phyloP scores from a whole-genome alignment of 2,797 vertebrate genomes.

The Sorex maritimensis region DNA sequence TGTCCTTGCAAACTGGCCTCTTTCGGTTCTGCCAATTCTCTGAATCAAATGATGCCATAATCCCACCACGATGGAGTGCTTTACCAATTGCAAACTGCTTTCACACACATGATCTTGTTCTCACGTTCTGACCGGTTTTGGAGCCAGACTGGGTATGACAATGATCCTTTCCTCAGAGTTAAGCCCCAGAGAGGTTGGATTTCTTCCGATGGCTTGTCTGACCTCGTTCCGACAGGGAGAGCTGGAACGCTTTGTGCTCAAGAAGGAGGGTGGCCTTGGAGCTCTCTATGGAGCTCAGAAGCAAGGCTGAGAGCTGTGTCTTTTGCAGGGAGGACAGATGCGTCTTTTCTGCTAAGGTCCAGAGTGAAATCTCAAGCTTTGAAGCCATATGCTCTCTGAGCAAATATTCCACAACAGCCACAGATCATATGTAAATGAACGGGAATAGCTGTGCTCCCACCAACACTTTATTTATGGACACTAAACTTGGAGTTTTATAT shows the following conservation, averaged over 20 bases:
- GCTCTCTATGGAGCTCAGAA: background rate
- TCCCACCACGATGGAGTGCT: background rate
- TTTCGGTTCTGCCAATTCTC: background rate
- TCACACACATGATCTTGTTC: background rate
- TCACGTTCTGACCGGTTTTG: slow-evolving; percentile 2
- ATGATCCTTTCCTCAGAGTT: background rate
- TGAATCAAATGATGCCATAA: background rate
- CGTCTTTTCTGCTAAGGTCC: background rate
- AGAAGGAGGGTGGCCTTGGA: background rate
- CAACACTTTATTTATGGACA: slow-evolving; percentile 45
- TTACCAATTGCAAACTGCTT: background rate
- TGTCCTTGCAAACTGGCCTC: background rate
- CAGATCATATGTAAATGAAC: background rate
- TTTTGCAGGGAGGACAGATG: background rate
- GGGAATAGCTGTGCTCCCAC: background rate
- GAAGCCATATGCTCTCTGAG: background rate
- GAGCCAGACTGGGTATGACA: background rate
- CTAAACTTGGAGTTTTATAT: slow-evolving; percentile 39
- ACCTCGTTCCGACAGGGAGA: background rate
- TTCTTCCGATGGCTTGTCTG: background rate
- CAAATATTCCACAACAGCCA: background rate
- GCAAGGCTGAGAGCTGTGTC: background rate
- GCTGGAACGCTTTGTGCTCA: background rate
- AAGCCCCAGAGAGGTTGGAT: slow-evolving; percentile 10
- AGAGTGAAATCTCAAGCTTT: slow-evolving; percentile 9